These are phyloP conservation scores for Chelonus formosanus DNA, from an alignment of 2,888 invertebrate species.

Conservation along the genomic window DNA sequence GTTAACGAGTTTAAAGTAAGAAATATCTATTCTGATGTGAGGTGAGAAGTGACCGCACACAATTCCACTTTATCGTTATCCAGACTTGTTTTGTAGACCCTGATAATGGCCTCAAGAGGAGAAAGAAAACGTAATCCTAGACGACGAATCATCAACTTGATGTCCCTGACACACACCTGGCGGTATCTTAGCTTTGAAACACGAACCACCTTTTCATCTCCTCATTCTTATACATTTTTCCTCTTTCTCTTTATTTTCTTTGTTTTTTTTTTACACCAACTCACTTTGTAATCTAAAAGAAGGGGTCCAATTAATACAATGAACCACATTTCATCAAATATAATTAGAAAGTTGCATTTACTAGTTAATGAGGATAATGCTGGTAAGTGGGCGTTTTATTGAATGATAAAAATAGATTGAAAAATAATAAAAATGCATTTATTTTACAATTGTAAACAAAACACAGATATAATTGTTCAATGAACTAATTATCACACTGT, in stretches of 20 bases:
- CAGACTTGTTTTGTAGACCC: slow-evolving; percentile 36
- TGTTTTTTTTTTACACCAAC: slow-evolving; percentile 14
- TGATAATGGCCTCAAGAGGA: slow-evolving; percentile 26
- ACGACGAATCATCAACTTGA: slow-evolving; percentile 55
- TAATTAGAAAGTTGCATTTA: too few relatives aligned
- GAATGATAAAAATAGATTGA: slow-evolving; percentile 1
- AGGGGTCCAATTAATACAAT: slow-evolving; percentile 38
- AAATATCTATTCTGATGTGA: slow-evolving; percentile 6
- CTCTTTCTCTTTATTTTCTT: slow-evolving; percentile 21
- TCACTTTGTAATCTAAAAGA: slow-evolving; percentile 21
- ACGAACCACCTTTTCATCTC: slow-evolving; percentile 52
- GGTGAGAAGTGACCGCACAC: slow-evolving; percentile 35
- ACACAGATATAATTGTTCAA: too few relatives aligned
- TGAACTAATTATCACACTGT: too few relatives aligned
- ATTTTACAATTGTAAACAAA: slow-evolving; percentile 50
- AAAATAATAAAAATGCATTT: slow-evolving; percentile 56
- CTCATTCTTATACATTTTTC: slow-evolving; percentile 17
- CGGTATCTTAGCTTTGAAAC: slow-evolving; percentile 61
- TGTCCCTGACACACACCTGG: slow-evolving; percentile 59
- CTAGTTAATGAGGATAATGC: too few relatives aligned
- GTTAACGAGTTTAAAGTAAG: slow-evolving; percentile 24
- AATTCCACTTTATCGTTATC: slow-evolving; percentile 27
- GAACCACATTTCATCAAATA: slow-evolving; percentile 1
- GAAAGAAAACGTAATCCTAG: slow-evolving; percentile 58
- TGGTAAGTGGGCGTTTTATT: background rate